Conservation (phyloP, 2,888 invertebrate genomes). For the Lacanobia wlatinum region DNA sequence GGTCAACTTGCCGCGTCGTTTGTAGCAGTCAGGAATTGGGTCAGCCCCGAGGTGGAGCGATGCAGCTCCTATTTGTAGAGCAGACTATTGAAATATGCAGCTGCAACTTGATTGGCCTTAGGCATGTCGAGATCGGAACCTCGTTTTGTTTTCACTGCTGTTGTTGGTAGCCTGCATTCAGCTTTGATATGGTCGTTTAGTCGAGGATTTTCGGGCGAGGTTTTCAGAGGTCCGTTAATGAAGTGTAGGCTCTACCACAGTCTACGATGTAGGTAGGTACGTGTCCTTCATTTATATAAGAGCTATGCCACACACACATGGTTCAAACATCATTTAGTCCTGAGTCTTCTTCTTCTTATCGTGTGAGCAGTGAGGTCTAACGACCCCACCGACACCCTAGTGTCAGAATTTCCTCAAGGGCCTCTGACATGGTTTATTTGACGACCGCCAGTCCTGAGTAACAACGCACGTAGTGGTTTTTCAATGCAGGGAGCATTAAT, state of each 20-base stretch:
- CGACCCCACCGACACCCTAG: too few relatives aligned
- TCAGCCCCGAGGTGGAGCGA: slow-evolving; percentile 44
- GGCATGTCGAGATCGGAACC: slow-evolving; percentile 6
- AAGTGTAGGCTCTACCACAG: not conserved
- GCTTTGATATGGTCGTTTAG: not conserved
- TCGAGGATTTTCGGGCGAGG: not conserved
- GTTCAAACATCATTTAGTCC: too few relatives aligned
- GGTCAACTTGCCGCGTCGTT: slow-evolving; percentile 32
- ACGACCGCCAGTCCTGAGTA: too few relatives aligned
- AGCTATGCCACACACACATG: too few relatives aligned
- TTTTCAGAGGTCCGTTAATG: not conserved
- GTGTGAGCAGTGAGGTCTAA: too few relatives aligned
- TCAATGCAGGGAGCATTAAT: too few relatives aligned
- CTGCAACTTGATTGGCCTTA: slow-evolving; percentile 37
- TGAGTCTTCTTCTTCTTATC: too few relatives aligned
- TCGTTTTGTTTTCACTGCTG: slow-evolving; percentile 1
- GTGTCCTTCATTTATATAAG: not conserved
- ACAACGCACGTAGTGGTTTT: too few relatives aligned
- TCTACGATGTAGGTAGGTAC: not conserved
- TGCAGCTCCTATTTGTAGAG: slow-evolving; percentile 46
- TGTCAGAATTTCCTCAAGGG: too few relatives aligned
- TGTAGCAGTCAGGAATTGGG: slow-evolving; percentile 49
- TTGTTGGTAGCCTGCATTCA: slow-evolving; percentile 2
- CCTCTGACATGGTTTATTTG: too few relatives aligned
- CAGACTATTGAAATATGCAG: slow-evolving; percentile 47